phyloP scores from a whole-genome alignment of 2,888 invertebrate species.

The Drosophila fulvimacula region DNA sequence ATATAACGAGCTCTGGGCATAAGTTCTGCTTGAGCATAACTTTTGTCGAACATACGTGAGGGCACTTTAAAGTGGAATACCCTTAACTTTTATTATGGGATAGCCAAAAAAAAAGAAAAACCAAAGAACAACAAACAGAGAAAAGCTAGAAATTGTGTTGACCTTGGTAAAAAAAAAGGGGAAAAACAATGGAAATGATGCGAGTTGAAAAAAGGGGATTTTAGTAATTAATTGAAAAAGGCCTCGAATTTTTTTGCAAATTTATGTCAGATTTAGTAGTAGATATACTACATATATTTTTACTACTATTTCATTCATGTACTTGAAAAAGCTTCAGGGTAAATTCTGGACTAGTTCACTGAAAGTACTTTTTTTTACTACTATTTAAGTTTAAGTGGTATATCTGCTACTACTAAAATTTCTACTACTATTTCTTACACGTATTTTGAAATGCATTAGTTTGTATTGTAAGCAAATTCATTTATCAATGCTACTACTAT shows the following conservation, averaged over 20 bases:
- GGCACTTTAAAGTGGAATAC: constrained; percentile 36
- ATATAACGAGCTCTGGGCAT: constrained; percentile 15
- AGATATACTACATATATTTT: neutral
- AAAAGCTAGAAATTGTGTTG: constrained; percentile 18
- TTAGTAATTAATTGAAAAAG: constrained; percentile 15
- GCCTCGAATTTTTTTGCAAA: neutral
- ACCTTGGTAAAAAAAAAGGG: constrained; percentile 23
- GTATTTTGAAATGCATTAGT: neutral
- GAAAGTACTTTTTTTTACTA: neutral
- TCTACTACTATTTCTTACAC: neutral
- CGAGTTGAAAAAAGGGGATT: neutral
- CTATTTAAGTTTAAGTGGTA: neutral
- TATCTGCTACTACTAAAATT: neutral
- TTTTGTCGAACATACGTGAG: constrained; percentile 41
- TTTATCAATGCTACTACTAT: too few relatives aligned
- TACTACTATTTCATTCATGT: neutral
- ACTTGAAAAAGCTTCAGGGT: constrained; percentile 2
- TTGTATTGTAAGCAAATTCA: constrained; percentile 4
- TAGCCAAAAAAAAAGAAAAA: constrained; percentile 3
- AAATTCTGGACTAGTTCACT: too few relatives aligned
- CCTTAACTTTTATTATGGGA: constrained; percentile 27
- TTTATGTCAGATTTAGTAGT: constrained; percentile 20
- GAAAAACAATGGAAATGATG: neutral
- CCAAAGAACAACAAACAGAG: constrained; percentile 9
- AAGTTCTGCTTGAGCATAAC: constrained; percentile 28